Conservation (phyloP, 2,113 vertebrate species). For the Agapornis roseicollis region DNA sequence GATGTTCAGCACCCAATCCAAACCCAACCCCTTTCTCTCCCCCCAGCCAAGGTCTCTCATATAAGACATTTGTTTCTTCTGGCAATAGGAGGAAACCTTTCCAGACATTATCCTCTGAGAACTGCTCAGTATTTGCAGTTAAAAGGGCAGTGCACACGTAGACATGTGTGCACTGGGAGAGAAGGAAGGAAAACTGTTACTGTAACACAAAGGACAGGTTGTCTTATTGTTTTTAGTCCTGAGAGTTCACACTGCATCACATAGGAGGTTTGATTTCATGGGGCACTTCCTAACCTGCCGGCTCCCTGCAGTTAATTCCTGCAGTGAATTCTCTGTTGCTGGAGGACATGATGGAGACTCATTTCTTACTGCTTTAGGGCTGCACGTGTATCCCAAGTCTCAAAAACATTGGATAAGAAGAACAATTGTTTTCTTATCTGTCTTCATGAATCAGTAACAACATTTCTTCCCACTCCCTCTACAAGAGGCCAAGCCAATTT, state of each 20-base stretch:
- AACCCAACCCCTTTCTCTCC: neutral
- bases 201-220: neutral
- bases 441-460: neutral
- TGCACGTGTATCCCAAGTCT: neutral
- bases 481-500: neutral
- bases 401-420: neutral
- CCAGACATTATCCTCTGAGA: conserved; percentile 36
- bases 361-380: neutral
- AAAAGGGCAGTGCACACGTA: neutral
- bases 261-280: neutral
- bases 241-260: neutral
- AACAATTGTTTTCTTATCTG: neutral
- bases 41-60: neutral
- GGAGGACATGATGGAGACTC: neutral
- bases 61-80: conserved; percentile 53
- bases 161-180: neutral
- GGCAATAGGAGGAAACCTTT: conserved; percentile 15
- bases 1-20: neutral
- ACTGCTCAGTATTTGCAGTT: neutral
- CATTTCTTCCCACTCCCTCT: neutral
- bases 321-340: neutral
- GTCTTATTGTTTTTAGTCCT: neutral
- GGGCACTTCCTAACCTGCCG: neutral
- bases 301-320: neutral
- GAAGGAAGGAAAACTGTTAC: neutral